These are phyloP conservation scores for Drosophila sulfurigaster DNA, from an alignment of 1,140 invertebrate genomes.

Conservation along the genomic window DNA sequence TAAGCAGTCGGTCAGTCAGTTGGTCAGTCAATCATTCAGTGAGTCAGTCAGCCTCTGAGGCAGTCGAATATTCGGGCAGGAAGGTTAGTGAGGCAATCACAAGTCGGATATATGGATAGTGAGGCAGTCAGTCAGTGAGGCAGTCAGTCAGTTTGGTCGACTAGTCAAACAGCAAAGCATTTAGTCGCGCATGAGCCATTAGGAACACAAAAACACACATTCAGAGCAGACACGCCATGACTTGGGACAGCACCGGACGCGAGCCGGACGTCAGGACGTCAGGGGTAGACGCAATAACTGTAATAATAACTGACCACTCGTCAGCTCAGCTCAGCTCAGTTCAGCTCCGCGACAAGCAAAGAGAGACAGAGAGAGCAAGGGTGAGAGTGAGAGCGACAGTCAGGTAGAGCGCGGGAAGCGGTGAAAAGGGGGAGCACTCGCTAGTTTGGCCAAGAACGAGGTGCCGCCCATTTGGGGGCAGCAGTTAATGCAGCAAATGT, in stretches of 20 bases:
- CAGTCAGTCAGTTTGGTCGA: not conserved
- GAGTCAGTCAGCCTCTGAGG: too few relatives aligned
- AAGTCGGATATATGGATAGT: too few relatives aligned
- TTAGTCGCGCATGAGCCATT: conserved; percentile 49
- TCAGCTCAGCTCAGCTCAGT: not conserved
- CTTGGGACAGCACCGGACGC: not conserved
- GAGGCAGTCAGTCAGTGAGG: not conserved
- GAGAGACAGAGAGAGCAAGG: not conserved
- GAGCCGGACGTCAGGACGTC: not conserved
- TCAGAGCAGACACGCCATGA: conserved; percentile 33
- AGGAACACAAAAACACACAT: conserved; percentile 29
- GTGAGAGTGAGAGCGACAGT: too few relatives aligned
- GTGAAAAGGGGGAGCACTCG: too few relatives aligned
- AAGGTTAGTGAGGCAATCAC: too few relatives aligned
- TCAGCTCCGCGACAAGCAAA: not conserved
- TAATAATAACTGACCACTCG: conserved; percentile 47
- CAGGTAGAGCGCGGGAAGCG: not conserved
- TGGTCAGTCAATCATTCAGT: too few relatives aligned
- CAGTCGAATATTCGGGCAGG: too few relatives aligned
- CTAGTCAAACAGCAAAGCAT: conserved; percentile 51
- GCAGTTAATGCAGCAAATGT: conserved; percentile 20
- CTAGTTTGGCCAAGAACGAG: not conserved
- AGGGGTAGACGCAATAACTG: conserved; percentile 22
- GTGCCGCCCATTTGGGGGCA: conserved; percentile 15
- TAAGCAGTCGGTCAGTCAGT: too few relatives aligned